Base-by-base conservation (phyloP, 2,113 vertebrate genomes). In the Ginglymostoma cirratum region DNA sequence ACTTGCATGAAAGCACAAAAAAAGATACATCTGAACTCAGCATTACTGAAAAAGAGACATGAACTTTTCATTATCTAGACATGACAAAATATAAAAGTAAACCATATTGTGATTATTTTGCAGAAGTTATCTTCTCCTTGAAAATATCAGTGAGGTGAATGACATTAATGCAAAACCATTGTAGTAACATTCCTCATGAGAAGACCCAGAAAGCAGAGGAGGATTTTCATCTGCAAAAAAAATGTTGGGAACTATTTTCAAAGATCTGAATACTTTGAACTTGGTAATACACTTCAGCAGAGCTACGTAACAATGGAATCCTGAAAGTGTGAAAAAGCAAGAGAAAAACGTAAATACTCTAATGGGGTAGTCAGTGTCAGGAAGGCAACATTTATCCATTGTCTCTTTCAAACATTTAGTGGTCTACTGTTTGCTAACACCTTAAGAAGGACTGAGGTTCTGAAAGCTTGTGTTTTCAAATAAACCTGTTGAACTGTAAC, bases 161-260 rank as follows among this genome's bases (percentile, higher is more conserved):
- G 61, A 17, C 15, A 23, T 61, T 38, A 66, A 2, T 3, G 15
- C 17, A 93, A 38, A 66, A 21, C n/a, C 66, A n/a, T 93, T 93
- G 89, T 8, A 93, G 61, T 93, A 66, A 66, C 34, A 21, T n/a
- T 19, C 80, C 3, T 42, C 61, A 65, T 7, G 89, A 93, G 61
- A 38, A 19, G 89, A n/a, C 2, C 61, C 1, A 66, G 34, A n/a
- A 17, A 92, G 1, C 19, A 5, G 21, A 21, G 61, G 89, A 7
- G 89, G 89, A 93, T 93, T 38, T 93, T 21, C 8, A 93, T 93
- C 89, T 67, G 89, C 89, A 93, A 93, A 38, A 61, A 61, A 66
- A 93, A 66, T 48, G 65, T 83, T 83, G n/a, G 38, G 0, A 93
- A 23, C 14, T 38, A 8, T 66, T 38, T 38, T 66, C 89, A 34